phyloP scores from a whole-genome alignment of 2,797 vertebrate genomes.

The Zenarchopterus dispar region DNA sequence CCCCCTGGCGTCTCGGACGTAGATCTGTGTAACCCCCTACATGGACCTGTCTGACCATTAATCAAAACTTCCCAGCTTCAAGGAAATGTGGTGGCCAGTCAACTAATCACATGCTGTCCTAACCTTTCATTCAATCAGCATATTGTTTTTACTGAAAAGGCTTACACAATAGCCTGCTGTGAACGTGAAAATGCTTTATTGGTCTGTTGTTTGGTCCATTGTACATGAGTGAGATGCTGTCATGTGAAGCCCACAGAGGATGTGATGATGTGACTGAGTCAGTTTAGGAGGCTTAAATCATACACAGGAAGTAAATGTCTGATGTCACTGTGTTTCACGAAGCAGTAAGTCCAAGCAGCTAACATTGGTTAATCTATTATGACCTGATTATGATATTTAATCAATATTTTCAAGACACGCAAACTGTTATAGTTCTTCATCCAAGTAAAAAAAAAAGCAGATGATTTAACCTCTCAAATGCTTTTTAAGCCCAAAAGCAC shows the following conservation, averaged over 20 bases:
- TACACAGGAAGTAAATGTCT: conserved; percentile 28
- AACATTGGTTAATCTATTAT: no score
- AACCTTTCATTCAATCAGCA: conserved; percentile 74
- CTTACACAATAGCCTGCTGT: conserved; percentile 74
- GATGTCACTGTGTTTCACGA: conserved; percentile 34
- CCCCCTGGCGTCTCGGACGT: conserved; percentile 54
- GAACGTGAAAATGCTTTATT: conserved; percentile 61
- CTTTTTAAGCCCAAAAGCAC: no score
- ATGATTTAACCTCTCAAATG: no score
- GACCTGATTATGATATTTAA: no score
- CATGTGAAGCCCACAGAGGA: conserved; percentile 52
- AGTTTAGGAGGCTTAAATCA: conserved; percentile 54
- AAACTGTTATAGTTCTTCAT: no score
- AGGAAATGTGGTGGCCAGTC: conserved; percentile 73
- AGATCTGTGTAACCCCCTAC: conserved; percentile 57
- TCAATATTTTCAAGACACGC: no score
- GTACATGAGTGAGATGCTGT: conserved; percentile 17
- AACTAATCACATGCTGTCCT: conserved; percentile 74
- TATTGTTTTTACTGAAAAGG: conserved; percentile 76
- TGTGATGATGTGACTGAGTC: conserved; percentile 52
- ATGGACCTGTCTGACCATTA: conserved; percentile 69
- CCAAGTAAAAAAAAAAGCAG: no score
- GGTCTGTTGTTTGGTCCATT: conserved; percentile 13
- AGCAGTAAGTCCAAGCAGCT: not conserved
- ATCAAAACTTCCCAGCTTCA: conserved; percentile 80